Evolutionary conservation across 64 coral and sea anemone genomes (phyloP).

Genomic region (Stichodactyla helianthus): DNA sequence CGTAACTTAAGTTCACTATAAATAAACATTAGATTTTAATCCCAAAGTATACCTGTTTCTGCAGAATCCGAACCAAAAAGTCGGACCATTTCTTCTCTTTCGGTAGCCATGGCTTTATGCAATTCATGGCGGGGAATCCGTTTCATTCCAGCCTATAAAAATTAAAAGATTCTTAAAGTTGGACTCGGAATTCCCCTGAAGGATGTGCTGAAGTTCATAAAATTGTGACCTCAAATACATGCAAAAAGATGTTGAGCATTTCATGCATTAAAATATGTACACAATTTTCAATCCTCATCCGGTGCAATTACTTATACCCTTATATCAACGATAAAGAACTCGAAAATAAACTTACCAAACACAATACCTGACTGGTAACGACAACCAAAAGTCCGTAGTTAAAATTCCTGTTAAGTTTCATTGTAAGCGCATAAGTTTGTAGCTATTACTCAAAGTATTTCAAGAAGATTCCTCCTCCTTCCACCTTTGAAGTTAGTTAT

Average conservation of each 20-base stretch:
- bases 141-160: background rate
- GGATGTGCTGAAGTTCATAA: background rate
- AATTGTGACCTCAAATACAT: background rate
- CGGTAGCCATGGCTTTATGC: slow-evolving; percentile 1
- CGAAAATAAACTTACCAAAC: background rate
- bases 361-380: background rate
- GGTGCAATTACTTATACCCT: background rate
- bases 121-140: slow-evolving; percentile 12
- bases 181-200: background rate
- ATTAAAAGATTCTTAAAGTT: background rate
- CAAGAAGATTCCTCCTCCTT: background rate
- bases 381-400: background rate
- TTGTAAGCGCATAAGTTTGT: background rate
- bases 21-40: background rate
- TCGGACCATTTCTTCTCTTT: background rate
- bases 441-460: background rate
- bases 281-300: background rate
- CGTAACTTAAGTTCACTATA: background rate
- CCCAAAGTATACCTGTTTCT: background rate
- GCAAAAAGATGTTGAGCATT: background rate
- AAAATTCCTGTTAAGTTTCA: background rate
- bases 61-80: slow-evolving; percentile 13
- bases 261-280: background rate
- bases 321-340: background rate
- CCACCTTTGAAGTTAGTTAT: background rate